Percentiles rank a stretch among this genome's conserved stretches.
phyloP scores from a whole-genome alignment of 2,113 vertebrate genomes.

The Callocephalon fimbriatum region DNA sequence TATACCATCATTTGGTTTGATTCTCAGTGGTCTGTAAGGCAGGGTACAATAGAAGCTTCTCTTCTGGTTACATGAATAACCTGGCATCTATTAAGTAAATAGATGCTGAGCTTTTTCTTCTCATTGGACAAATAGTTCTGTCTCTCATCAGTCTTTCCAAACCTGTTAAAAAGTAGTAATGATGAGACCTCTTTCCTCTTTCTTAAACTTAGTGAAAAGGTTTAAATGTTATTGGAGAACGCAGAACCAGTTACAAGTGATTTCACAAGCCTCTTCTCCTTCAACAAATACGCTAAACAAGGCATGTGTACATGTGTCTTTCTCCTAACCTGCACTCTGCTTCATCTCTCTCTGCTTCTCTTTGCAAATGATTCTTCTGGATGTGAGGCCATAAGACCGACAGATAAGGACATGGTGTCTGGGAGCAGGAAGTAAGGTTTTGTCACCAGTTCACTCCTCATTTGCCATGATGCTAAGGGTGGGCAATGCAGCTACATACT shows the following conservation, averaged over 20 bases:
- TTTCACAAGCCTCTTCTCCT: not conserved
- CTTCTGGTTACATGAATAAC: not conserved
- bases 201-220: not conserved
- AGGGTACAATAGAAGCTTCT: not conserved
- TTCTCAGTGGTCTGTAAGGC: not conserved
- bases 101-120: not conserved
- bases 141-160: not conserved
- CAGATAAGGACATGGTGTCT: not conserved
- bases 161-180: not conserved
- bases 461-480: not conserved
- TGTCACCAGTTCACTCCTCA: not conserved
- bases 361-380: not conserved
- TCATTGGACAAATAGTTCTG: not conserved
- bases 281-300: not conserved
- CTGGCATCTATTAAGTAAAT: not conserved
- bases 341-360: not conserved
- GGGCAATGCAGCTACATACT: not conserved
- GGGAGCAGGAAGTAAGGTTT: not conserved
- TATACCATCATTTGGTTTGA: not conserved
- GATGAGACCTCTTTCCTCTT: not conserved
- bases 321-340: not conserved
- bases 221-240: not conserved
- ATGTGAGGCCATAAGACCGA: not conserved
- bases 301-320: fast-evolving
- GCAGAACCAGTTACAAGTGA: not conserved